Base-by-base conservation (phyloP, 2,888 invertebrate genomes). In the Drosophila nr. fundita region DNA sequence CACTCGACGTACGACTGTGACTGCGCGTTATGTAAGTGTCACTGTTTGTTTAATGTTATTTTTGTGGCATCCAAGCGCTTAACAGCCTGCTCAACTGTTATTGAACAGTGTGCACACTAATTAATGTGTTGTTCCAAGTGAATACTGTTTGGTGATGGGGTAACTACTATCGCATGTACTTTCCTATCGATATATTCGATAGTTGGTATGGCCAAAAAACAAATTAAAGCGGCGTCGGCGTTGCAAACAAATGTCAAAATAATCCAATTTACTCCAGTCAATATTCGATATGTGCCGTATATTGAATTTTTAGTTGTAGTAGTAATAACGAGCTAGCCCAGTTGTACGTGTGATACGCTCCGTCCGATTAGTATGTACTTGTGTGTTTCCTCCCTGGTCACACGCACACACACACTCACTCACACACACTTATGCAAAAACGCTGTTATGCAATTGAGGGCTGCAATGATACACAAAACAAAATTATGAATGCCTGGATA, bases 1-100 rank as follows among this genome's bases (percentile, higher is more conserved):
- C 93, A 91, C 92, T 91, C 90, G 90, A 91, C 91, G 90, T 90
- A 91, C 92, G 92, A 92, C 92, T 92, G 92, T 91, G 84, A 86
- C 84, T 87, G 78, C 87, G 83, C 72, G 83, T 84, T 76, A 81
- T 78, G 79, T 78, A 78, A 78, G 70, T 63, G 66, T 67, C 78
- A 78, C 77, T 82, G 71, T 69, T 75, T 71, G 53, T 61, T 76
- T 61, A 38, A 66, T 78, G 70, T 75, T 78, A 70, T 63, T 34
- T 68, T 69, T 62, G 53, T 63, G 63, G 68, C 77, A 75, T 76
- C 55, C 54, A 70, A 52, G 13, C 40, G 63, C 68, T 71, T 73
- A 74, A 73, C 76, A 76, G 69, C 48, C 45, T 50, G 66, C 60
- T 74, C 45, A 58, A 73, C 73, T 74, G 79, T 65, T 66, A 68